phyloP scores from a whole-genome alignment of 2,113 vertebrate genomes.

The Serilophus lunatus region DNA sequence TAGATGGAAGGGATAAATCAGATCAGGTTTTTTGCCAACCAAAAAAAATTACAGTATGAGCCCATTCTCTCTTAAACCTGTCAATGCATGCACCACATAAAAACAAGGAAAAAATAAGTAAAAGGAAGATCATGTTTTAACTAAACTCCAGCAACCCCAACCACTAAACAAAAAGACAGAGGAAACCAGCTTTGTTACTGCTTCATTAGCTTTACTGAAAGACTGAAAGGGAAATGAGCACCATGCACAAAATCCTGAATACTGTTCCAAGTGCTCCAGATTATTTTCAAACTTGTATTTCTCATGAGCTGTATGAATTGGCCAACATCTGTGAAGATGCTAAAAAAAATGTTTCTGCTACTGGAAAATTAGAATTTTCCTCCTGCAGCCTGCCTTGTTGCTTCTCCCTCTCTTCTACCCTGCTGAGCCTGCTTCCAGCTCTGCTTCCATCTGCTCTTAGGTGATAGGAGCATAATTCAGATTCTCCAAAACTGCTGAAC shows the following conservation, averaged over 20 bases:
- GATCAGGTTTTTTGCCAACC: not conserved
- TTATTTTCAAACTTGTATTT: not conserved
- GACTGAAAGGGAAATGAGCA: not conserved
- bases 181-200: not conserved
- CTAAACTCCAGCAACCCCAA: not conserved
- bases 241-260: not conserved
- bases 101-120: not conserved
- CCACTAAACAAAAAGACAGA: not conserved
- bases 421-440: not conserved
- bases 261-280: not conserved
- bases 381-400: not conserved
- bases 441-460: not conserved
- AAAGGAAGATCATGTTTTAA: not conserved
- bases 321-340: not conserved
- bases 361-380: not conserved
- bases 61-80: not conserved
- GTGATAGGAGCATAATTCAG: not conserved
- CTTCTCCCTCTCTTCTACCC: not conserved
- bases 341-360: not conserved
- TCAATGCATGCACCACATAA: not conserved
- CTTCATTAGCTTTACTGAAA: not conserved
- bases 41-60: not conserved
- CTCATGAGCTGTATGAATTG: not conserved
- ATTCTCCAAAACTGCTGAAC: not conserved
- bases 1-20: not conserved